A percentile compares a stretch with the other conserved stretches of the same genome.
phyloP scores from a whole-genome alignment of 1,140 invertebrate species.

The Coptotermes formosanus region DNA sequence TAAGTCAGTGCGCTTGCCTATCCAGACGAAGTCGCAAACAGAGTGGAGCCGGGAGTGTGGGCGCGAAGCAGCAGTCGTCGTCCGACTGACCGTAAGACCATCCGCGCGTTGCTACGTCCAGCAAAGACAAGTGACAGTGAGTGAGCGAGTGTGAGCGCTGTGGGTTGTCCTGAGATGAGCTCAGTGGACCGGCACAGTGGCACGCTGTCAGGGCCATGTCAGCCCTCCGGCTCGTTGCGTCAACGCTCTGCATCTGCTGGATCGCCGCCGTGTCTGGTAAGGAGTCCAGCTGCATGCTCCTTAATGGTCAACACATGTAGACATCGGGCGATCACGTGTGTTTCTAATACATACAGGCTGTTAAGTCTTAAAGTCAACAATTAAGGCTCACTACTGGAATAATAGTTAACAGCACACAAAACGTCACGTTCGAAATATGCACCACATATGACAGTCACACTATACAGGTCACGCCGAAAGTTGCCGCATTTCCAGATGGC shows the following conservation, averaged over 20 bases:
- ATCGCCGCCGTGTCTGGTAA: neutral
- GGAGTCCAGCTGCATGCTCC: neutral
- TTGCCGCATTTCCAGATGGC: no score
- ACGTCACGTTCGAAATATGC: no score
- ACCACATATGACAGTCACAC: no score
- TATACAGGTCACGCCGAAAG: no score
- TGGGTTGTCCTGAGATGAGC: neutral
- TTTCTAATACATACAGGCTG: no score
- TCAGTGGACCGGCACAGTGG: neutral
- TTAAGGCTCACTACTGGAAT: no score
- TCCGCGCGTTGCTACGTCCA: neutral
- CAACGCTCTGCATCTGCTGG: neutral
- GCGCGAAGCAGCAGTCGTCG: neutral
- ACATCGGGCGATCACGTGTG: no score
- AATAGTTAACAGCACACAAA: no score
- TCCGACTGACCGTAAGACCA: no score
- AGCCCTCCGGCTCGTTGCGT: neutral
- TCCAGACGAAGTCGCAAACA: neutral
- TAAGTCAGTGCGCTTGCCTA: neutral
- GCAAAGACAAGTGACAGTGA: neutral
- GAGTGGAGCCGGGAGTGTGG: neutral
- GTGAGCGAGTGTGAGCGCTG: neutral
- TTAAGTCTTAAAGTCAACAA: no score
- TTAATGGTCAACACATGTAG: no score
- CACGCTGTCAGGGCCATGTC: neutral